phyloP scores from a whole-genome alignment of 2,888 invertebrate genomes.

The Endomychus coccineus region DNA sequence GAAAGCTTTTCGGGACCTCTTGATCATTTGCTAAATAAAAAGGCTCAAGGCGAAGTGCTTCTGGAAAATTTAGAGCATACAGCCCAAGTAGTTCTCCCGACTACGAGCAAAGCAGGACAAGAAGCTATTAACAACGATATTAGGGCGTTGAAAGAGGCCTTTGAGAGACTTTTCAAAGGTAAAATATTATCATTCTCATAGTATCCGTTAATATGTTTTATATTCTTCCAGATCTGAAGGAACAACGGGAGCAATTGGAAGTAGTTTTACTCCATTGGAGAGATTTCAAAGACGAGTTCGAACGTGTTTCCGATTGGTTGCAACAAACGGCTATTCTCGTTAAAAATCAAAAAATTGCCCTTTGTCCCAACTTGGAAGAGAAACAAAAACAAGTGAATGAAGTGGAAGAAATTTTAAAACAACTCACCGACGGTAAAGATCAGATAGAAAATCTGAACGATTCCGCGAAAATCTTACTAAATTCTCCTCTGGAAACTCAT shows the following conservation, averaged over 20 bases:
- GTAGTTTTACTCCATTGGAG: constrained; percentile 77
- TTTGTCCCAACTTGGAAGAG: constrained; percentile 71
- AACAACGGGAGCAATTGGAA: constrained; percentile 78
- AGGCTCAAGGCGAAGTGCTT: constrained; percentile 82
- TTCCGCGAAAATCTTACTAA: constrained; percentile 64
- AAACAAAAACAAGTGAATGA: constrained; percentile 80
- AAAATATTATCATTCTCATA: constrained; percentile 18
- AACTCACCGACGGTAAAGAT: constrained; percentile 67
- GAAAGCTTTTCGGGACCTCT: constrained; percentile 84
- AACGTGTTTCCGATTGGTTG: constrained; percentile 84
- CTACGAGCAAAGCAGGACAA: constrained; percentile 74
- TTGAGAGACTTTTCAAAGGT: constrained; percentile 71
- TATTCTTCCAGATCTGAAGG: constrained; percentile 57
- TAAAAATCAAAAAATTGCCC: constrained; percentile 80
- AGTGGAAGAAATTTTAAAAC: constrained; percentile 67
- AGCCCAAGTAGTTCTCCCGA: constrained; percentile 78
- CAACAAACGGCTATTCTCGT: constrained; percentile 87
- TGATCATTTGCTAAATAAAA: constrained; percentile 77
- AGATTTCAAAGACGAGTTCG: constrained; percentile 88
- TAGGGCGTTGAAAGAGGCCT: constrained; percentile 75
- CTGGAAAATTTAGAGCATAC: constrained; percentile 82
- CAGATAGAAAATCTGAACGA: constrained; percentile 80
- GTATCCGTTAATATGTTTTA: neutral
- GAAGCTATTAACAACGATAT: constrained; percentile 77
- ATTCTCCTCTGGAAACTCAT: constrained; percentile 80